A percentile compares a stretch with the other conserved stretches of the same genome.
Conservation (phyloP, 1,140 invertebrate genomes). For the Augochlora pura region DNA sequence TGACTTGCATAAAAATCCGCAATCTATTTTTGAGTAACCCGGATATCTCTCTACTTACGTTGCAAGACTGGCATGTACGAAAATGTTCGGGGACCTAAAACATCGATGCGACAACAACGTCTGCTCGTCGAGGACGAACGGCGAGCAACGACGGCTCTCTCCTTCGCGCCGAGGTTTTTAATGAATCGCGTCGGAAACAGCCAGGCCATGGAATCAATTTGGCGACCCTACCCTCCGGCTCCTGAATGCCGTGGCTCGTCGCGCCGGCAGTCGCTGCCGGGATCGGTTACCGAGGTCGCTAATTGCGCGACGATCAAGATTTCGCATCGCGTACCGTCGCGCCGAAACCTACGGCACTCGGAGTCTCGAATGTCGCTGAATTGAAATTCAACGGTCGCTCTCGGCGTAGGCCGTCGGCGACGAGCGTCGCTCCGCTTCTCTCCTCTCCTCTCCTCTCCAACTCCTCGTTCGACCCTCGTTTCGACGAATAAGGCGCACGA, state of each 20-base stretch:
- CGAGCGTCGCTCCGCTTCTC: no score
- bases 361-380: slow-evolving; percentile 28
- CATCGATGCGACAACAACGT: slow-evolving; percentile 4
- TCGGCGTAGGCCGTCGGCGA: neutral
- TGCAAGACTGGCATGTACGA: no score
- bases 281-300: slow-evolving; percentile 14
- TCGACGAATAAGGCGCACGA: slow-evolving; percentile 15
- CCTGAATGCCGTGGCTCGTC: neutral
- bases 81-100: slow-evolving; percentile 6
- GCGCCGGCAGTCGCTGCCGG: neutral
- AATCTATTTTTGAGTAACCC: no score
- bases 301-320: slow-evolving; percentile 58
- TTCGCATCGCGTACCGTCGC: slow-evolving; percentile 49
- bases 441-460: no score
- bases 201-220: slow-evolving; percentile 1
- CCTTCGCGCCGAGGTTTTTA: slow-evolving; percentile 5
- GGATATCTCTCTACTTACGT: no score
- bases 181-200: slow-evolving; percentile 9
- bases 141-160: neutral
- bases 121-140: neutral
- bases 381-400: slow-evolving; percentile 58
- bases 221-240: neutral
- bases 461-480: neutral
- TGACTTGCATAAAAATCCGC: no score
- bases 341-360: neutral